Conservation (phyloP, 2,888 invertebrate species). For the Harpalus rubripes region DNA sequence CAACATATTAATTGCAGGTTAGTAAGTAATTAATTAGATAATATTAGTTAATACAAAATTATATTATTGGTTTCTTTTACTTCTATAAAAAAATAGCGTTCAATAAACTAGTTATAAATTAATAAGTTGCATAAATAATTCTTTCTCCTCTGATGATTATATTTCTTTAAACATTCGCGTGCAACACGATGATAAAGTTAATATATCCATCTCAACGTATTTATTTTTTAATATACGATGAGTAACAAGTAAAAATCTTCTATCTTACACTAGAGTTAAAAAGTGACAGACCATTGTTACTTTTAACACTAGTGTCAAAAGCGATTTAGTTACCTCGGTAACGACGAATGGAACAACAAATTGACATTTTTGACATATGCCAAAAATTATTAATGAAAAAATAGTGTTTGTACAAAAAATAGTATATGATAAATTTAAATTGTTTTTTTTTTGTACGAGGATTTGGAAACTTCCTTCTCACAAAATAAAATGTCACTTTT, state of each 20-base stretch:
- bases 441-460: too few relatives aligned
- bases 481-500: too few relatives aligned
- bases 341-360: too few relatives aligned
- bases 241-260: not conserved
- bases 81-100: constrained; percentile 39
- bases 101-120: constrained; percentile 48
- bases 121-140: constrained; percentile 21
- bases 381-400: too few relatives aligned
- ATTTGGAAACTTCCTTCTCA: too few relatives aligned
- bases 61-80: constrained; percentile 49
- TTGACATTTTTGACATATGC: too few relatives aligned
- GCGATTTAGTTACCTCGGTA: too few relatives aligned
- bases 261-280: too few relatives aligned
- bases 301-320: too few relatives aligned
- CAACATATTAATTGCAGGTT: constrained; percentile 48
- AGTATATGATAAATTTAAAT: too few relatives aligned
- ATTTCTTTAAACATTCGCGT: constrained; percentile 38
- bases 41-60: constrained; percentile 50
- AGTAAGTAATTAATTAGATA: constrained; percentile 16
- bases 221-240: not conserved
- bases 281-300: too few relatives aligned
- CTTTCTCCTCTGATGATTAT: constrained; percentile 9
- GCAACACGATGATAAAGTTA: constrained; percentile 10
- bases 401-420: too few relatives aligned
- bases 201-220: not conserved